Percentiles rank a stretch among this genome's conserved stretches.
phyloP scores from a whole-genome alignment of 1,140 invertebrate species.

The Bradysia coprophila region DNA sequence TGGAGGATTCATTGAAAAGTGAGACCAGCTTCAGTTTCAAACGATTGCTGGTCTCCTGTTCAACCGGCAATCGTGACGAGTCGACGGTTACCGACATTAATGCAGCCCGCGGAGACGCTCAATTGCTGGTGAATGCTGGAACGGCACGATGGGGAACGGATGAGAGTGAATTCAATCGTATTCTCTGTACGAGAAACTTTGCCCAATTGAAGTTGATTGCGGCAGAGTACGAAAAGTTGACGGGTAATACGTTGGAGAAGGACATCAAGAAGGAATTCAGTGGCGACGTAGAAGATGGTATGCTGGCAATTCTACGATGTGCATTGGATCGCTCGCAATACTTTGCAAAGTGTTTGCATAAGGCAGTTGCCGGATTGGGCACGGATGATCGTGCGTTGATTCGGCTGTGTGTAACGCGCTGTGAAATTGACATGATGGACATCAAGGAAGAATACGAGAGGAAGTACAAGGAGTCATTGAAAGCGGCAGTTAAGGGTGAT shows the following conservation, averaged over 20 bases:
- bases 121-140: conserved; percentile 33
- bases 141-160: conserved; percentile 45
- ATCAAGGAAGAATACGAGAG: conserved; percentile 58
- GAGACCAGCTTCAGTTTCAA: neutral
- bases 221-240: conserved; percentile 35
- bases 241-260: conserved; percentile 45
- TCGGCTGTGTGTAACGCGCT: conserved; percentile 58
- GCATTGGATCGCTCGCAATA: conserved; percentile 47
- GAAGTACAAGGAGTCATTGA: conserved; percentile 46
- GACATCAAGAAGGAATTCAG: conserved; percentile 53
- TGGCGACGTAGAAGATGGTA: conserved; percentile 40
- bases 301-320: conserved; percentile 41
- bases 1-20: neutral
- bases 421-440: conserved; percentile 58
- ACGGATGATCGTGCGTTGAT: conserved; percentile 67
- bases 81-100: conserved; percentile 13
- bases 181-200: conserved; percentile 36
- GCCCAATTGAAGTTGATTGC: conserved; percentile 42
- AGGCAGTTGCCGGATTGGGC: conserved; percentile 63
- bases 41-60: neutral
- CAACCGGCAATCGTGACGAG: conserved; percentile 18
- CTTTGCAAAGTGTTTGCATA: conserved; percentile 67
- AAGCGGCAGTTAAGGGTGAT: too few relatives aligned
- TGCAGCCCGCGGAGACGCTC: conserved; percentile 32
- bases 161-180: conserved; percentile 44